A percentile compares a stretch with the other conserved stretches of the same genome.
Evolutionary conservation across 2,797 vertebrate genomes (phyloP).

Genomic region (Sebastes hubbsi): DNA sequence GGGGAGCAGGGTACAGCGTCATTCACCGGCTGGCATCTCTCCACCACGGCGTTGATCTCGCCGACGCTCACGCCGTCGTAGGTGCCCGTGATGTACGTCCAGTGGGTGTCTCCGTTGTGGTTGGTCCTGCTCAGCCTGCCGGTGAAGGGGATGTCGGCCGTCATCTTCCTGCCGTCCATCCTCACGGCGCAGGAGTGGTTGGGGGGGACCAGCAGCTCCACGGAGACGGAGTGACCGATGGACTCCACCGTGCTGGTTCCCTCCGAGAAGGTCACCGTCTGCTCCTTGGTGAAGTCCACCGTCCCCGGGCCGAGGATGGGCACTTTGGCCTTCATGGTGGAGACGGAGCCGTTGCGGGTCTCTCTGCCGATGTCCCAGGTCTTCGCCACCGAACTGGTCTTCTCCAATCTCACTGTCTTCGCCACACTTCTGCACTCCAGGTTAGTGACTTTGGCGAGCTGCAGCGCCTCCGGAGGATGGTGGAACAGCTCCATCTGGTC

Average conservation of each 20-base stretch:
- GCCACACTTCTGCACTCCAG: conserved; percentile 68
- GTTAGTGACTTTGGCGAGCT: conserved; percentile 75
- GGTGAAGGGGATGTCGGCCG: conserved; percentile 75
- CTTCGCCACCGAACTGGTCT: conserved; percentile 67
- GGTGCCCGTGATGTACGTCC: conserved; percentile 71
- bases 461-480: conserved; percentile 76
- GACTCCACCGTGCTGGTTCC: conserved; percentile 68
- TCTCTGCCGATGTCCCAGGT: conserved; percentile 76
- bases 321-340: conserved; percentile 75
- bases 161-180: conserved; percentile 81
- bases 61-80: conserved; percentile 71
- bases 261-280: conserved; percentile 73
- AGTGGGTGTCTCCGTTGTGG: conserved; percentile 72
- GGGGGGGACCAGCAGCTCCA: conserved; percentile 71
- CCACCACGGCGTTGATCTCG: conserved; percentile 76
- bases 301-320: conserved; percentile 64
- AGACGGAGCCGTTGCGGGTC: conserved; percentile 73
- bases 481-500: conserved; percentile 76
- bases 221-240: conserved; percentile 66
- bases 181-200: conserved; percentile 73
- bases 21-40: conserved; percentile 70
- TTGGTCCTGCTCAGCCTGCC: conserved; percentile 76
- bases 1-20: conserved; percentile 64
- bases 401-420: conserved; percentile 78
- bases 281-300: conserved; percentile 77